Conservation (phyloP, 1,140 invertebrate genomes). For the Akabosia matsudoensis region DNA sequence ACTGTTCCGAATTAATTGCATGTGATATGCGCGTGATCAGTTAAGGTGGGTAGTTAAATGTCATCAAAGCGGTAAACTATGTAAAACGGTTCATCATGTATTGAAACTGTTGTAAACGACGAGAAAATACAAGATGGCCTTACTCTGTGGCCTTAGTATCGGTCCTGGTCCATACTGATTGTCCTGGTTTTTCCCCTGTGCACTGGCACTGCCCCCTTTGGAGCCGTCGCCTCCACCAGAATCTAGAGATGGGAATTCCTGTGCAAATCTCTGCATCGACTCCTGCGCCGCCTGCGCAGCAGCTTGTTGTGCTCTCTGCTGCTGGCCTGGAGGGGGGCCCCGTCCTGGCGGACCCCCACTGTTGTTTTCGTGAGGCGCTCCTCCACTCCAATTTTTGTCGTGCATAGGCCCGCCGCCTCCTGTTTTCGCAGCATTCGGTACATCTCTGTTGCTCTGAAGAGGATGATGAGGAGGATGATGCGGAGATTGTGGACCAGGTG, state of each 20-base stretch:
- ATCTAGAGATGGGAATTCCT: constrained; percentile 36
- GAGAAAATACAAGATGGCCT: neutral
- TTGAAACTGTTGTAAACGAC: no score
- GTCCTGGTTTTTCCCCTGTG: constrained; percentile 41
- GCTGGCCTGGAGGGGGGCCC: constrained; percentile 35
- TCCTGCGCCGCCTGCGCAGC: neutral
- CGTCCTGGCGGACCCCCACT: neutral
- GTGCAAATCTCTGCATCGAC: constrained; percentile 23
- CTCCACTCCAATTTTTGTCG: constrained; percentile 45
- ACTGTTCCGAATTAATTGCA: neutral
- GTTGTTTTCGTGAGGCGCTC: neutral
- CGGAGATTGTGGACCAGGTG: constrained; percentile 29
- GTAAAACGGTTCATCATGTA: constrained; percentile 14
- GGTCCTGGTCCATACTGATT: constrained; percentile 47
- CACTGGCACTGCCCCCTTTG: constrained; percentile 24
- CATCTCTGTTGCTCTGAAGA: neutral
- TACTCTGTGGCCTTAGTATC: constrained; percentile 47
- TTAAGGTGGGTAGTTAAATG: constrained; percentile 24
- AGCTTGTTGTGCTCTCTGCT: constrained; percentile 8
- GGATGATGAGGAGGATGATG: constrained; percentile 5
- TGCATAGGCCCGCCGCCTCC: constrained; percentile 30
- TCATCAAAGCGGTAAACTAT: constrained; percentile 25
- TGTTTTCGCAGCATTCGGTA: constrained; percentile 37
- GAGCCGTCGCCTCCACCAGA: constrained; percentile 31
- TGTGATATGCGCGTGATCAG: constrained; percentile 20